Conservation (phyloP, 2,113 vertebrate genomes). For the Rhodinocichla rosea region DNA sequence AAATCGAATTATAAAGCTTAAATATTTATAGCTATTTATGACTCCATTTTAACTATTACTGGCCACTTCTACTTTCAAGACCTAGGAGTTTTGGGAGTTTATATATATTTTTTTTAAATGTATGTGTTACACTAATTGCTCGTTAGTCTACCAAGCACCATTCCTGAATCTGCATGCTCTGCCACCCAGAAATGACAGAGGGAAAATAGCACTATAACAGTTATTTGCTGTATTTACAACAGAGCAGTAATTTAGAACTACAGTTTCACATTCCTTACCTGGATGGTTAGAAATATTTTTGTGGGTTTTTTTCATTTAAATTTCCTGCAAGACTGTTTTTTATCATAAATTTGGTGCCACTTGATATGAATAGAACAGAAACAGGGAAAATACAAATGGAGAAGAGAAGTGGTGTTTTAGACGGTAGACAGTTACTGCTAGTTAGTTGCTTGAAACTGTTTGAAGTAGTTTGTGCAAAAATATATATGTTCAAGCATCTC, state of each 20-base stretch:
- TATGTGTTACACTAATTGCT: background rate
- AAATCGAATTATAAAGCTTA: constrained; percentile 53
- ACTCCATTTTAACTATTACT: constrained; percentile 51
- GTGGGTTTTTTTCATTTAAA: background rate
- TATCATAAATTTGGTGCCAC: background rate
- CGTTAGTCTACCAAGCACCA: background rate
- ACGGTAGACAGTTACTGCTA: background rate
- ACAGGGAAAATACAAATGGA: background rate
- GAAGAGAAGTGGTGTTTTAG: background rate
- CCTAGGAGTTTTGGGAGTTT: too few relatives aligned
- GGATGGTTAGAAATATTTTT: background rate
- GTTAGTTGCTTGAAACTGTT: background rate
- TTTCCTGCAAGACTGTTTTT: background rate
- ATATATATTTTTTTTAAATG: background rate
- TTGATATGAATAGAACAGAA: background rate
- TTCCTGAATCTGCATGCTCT: background rate
- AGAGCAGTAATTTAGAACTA: background rate
- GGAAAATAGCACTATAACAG: background rate
- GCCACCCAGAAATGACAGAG: constrained; percentile 12
- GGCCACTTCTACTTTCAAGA: background rate
- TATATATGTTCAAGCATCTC: background rate
- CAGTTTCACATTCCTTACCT: background rate
- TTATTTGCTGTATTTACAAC: background rate
- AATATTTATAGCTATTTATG: constrained; percentile 73
- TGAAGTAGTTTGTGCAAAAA: background rate